Evolutionary conservation across 2,113 vertebrate genomes (phyloP).

Genomic region (Plecturocebus donacophilus): DNA sequence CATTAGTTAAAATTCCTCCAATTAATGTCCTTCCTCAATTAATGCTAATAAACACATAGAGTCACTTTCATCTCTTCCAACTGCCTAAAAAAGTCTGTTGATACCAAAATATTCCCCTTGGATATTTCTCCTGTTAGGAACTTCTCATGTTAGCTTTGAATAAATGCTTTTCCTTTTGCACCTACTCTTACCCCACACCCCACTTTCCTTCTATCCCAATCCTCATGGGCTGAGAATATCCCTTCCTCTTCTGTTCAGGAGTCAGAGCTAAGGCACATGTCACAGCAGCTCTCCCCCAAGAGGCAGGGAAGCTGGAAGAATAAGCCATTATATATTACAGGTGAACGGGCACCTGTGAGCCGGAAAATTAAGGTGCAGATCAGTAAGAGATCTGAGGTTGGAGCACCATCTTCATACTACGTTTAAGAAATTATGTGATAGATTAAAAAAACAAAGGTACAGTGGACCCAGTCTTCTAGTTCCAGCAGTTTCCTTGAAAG

Average conservation of each 20-base stretch:
- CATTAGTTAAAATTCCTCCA: conserved; percentile 32
- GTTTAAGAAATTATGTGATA: background rate
- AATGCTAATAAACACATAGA: conserved; percentile 27
- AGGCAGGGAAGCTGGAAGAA: background rate
- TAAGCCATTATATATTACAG: background rate
- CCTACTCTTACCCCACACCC: background rate
- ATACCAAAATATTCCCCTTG: background rate
- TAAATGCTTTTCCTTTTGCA: background rate
- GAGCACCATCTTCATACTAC: background rate
- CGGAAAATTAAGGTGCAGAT: background rate
- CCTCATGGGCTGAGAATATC: background rate
- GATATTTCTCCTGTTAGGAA: background rate
- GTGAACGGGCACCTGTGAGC: background rate
- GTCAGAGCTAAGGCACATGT: background rate
- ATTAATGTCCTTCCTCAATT: conserved; percentile 18
- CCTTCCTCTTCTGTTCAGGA: background rate
- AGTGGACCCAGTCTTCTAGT: background rate
- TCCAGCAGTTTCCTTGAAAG: background rate
- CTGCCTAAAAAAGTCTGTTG: background rate
- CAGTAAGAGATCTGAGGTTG: background rate
- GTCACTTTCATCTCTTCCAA: background rate
- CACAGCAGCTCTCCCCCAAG: background rate
- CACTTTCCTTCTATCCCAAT: background rate
- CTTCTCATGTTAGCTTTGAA: background rate
- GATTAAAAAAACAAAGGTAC: background rate